Conservation (phyloP, 2,888 invertebrate species). For the Diaperis boleti region DNA sequence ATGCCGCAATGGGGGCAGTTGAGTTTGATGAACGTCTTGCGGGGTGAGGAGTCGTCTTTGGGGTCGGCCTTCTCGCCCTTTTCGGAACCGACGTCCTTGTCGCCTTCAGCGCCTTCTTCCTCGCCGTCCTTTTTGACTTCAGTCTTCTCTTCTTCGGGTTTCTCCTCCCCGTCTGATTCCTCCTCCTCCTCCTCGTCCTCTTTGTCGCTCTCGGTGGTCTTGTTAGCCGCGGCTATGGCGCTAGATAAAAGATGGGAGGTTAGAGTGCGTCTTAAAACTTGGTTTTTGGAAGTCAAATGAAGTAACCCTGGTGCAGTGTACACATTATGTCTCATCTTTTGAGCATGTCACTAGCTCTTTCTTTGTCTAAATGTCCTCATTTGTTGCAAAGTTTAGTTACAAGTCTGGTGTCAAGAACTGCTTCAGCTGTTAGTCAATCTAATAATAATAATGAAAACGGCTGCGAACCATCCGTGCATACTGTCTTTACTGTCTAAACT, state of each 20-base stretch:
- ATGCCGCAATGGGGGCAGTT: conserved; percentile 83
- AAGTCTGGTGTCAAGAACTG: too few relatives aligned
- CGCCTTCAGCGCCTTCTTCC: conserved; percentile 48
- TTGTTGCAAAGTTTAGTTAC: conserved; percentile 22
- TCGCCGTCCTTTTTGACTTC: conserved; percentile 53
- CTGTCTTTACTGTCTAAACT: conserved; percentile 6
- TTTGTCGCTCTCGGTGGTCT: conserved; percentile 44
- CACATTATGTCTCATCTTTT: conserved; percentile 14
- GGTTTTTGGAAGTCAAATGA: neutral
- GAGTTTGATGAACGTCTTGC: conserved; percentile 74
- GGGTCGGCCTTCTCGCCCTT: conserved; percentile 54
- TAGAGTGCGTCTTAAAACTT: neutral
- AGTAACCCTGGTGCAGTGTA: conserved; percentile 26
- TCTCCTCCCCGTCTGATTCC: conserved; percentile 64
- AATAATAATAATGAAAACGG: too few relatives aligned
- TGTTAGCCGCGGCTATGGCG: conserved; percentile 54
- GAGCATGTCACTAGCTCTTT: neutral
- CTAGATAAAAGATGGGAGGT: conserved; percentile 47
- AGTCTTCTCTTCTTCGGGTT: conserved; percentile 60
- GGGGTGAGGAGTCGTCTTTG: conserved; percentile 46
- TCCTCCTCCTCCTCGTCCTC: conserved; percentile 54
- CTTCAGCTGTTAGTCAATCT: too few relatives aligned
- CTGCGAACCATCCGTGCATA: conserved; percentile 32
- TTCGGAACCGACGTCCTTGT: conserved; percentile 56
- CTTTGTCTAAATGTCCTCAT: conserved; percentile 12